Base-by-base conservation (phyloP, 2,888 invertebrate genomes). In the Drosophila kokeensis region DNA sequence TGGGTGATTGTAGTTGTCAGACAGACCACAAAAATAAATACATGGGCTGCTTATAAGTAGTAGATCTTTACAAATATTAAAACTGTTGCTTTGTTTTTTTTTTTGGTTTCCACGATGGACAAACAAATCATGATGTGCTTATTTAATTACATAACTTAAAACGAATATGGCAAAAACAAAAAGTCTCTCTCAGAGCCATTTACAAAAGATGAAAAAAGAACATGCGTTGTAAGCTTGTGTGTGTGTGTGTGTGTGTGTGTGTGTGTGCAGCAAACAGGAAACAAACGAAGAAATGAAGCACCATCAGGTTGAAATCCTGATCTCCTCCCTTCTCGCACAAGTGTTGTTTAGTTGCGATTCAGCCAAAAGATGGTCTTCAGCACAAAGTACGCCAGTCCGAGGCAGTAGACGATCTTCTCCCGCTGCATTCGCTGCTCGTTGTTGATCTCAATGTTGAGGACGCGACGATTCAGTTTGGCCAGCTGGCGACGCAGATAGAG, bases 351-450 rank as follows among this genome's bases (percentile, higher is more conserved):
- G 81, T 94, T 94, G 83, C 95, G 94, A 91, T 95, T 95, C 84
- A 98, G 94, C 97, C 97, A 98, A 86, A 97, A 94, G 81, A 98
- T 95, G 60, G 97, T 95, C 94, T 98, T 98, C 82, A 98, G 94
- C 81, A 98, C 94, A 92, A 98, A 95, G 93, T 98, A 98, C 36
- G 97, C 96, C 85, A 98, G 94, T 34, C 98, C 97, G 83, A 97
- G 93, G 69, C 97, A 96, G 91, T 97, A 97, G 54, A 97, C 94
- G 86, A 98, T 95, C 91, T 98, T 96, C 91, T 98, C 98, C 81
- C 97, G 95, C 91, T 98, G 97, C 87, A 97, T 95, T 69, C 97
- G 94, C 90, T 97, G 96, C 82, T 96, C 94, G 91, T 96, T 96
- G 88, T 98, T 98, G 73, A 97, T 95, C 93, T 98, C 98, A 76